Base-by-base conservation (phyloP, 2,888 invertebrate genomes). In the Lamellibrachia satsuma region DNA sequence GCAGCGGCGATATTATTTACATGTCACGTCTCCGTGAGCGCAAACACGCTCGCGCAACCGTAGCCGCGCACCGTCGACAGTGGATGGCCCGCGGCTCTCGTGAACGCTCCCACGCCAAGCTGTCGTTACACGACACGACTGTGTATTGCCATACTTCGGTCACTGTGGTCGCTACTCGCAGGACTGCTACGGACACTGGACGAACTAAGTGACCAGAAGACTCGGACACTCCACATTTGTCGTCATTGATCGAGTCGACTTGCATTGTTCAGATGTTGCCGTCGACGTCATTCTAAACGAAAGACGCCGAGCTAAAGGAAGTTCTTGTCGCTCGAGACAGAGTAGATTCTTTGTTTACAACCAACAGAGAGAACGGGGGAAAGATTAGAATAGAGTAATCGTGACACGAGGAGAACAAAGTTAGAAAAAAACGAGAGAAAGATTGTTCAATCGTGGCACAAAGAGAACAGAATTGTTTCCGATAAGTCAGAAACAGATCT, bases 1-100 rank as follows among this genome's bases (percentile, higher is more conserved):
- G 75, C 75, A 75, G 75, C 75, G 75, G 75, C 22, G 75, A 75
- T 75, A 75, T 75, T 22, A 75, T 75, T 55, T 75, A 75, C 75
- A 75, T 22, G 75, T 75, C 75, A 75, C 75, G 75, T 75, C 75
- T 75, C 22, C n/a, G 75, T 75, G 75, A 3, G 22, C 22, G 75
- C 75, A 75, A 15, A 75, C 75, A 15, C 75, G 11, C 75, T 11
- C 22, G 75, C 75, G 75, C 75, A 75, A 57, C 57, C 57, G 15
- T 15, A 8, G 57, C 8, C 6, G 57, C 57, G 57, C 57, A 22
- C 75, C 39, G 39, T 39, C 39, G 75, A 22, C 75, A 75, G 75
- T 75, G 75, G 75, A 75, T 15, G 22, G 75, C 75, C 75, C 75
- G 75, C 75, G n/a, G 75, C 75, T 75, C 75, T 75, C 15, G 75